Evolutionary conservation across 37 sponge, comb jelly and placozoan genomes (phyloP).

Genomic region (Ianthella basta): DNA sequence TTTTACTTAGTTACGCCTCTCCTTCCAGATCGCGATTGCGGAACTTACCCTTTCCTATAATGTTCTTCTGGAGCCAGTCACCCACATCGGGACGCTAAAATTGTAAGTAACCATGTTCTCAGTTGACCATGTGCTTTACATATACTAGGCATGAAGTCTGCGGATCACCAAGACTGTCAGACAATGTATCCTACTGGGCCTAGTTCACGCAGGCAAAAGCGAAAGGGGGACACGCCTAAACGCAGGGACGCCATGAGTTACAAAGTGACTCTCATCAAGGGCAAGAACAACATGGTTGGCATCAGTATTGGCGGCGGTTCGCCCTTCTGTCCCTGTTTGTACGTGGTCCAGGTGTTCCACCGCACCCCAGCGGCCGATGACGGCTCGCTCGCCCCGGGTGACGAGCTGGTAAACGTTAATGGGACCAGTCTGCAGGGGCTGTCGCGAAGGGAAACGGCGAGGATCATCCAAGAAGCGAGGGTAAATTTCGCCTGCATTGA

Average conservation of each 20-base stretch:
- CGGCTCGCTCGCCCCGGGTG: constrained; percentile 86
- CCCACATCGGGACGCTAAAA: background rate
- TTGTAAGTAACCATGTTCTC: background rate
- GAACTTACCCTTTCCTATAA: constrained; percentile 24
- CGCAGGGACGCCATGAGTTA: constrained; percentile 50
- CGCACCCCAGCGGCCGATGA: constrained; percentile 93
- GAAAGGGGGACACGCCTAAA: background rate
- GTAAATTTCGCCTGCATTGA: constrained; percentile 43
- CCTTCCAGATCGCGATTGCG: background rate
- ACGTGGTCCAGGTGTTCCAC: constrained; percentile 97
- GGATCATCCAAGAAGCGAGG: constrained; percentile 75
- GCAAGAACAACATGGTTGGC: constrained; percentile 93
- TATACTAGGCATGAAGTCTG: too few relatives aligned
- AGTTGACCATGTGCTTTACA: too few relatives aligned
- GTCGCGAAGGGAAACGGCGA: constrained; percentile 84
- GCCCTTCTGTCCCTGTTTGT: constrained; percentile 90
- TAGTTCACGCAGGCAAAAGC: background rate
- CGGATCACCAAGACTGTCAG: too few relatives aligned
- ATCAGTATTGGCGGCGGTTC: constrained; percentile 98
- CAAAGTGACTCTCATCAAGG: constrained; percentile 85
- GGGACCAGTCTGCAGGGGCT: constrained; percentile 64
- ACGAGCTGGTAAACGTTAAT: constrained; percentile 86
- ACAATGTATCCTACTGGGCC: too few relatives aligned
- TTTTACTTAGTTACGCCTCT: constrained; percentile 1
- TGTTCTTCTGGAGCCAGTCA: background rate